These are phyloP conservation scores for Miichthys miiuy DNA, from an alignment of 2,797 vertebrate species.

Conservation along the genomic window DNA sequence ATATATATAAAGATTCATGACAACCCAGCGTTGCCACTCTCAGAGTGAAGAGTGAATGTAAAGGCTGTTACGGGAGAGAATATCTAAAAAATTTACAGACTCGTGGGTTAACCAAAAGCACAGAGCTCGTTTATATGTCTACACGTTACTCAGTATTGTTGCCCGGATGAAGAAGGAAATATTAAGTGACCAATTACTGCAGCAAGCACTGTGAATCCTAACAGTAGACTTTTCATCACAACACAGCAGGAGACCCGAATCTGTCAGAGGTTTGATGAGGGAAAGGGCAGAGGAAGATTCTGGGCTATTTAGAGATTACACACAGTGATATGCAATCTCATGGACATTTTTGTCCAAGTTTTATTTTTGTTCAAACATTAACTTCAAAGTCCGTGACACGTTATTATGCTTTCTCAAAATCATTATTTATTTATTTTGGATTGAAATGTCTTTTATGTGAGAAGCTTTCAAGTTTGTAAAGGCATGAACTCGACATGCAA, in stretches of 20 bases:
- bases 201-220: slow-evolving; percentile 56
- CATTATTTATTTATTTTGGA: slow-evolving; percentile 58
- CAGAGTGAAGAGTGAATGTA: slow-evolving; percentile 37
- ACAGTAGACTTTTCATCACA: slow-evolving; percentile 58
- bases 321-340: slow-evolving; percentile 36
- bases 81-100: slow-evolving; percentile 34
- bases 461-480: slow-evolving; percentile 48
- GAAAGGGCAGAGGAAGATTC: slow-evolving; percentile 54
- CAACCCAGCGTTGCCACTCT: slow-evolving; percentile 13
- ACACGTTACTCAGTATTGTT: slow-evolving; percentile 19
- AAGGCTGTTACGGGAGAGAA: slow-evolving; percentile 23
- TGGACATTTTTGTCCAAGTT: slow-evolving; percentile 32
- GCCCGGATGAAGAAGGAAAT: slow-evolving; percentile 42
- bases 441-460: slow-evolving; percentile 39
- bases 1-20: slow-evolving; percentile 62
- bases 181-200: slow-evolving; percentile 71
- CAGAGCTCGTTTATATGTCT: slow-evolving; percentile 29
- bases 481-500: slow-evolving; percentile 29
- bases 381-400: slow-evolving; percentile 52
- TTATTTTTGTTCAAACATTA: slow-evolving; percentile 50
- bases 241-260: slow-evolving; percentile 71
- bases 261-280: slow-evolving; percentile 73
- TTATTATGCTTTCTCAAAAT: slow-evolving; percentile 61
- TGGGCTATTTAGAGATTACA: slow-evolving; percentile 67
- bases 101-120: not conserved